Percentiles rank a stretch among this genome's conserved stretches.
phyloP scores from a whole-genome alignment of 2,888 invertebrate genomes.

The Hypsopygia costalis region DNA sequence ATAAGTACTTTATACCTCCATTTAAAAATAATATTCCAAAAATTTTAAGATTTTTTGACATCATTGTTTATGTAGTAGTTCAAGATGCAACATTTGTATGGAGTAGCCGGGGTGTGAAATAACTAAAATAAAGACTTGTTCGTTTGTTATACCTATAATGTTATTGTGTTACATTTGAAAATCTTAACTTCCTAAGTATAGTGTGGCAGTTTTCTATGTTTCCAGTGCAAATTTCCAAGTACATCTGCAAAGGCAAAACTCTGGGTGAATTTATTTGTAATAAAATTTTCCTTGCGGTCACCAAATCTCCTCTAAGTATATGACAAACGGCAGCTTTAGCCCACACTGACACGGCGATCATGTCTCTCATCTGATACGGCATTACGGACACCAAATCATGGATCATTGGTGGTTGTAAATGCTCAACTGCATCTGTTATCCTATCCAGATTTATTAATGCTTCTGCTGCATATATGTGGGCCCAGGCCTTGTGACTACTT shows the following conservation, averaged over 20 bases:
- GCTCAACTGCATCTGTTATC: constrained; percentile 90
- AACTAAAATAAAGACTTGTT: too few species aligned
- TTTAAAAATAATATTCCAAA: too few species aligned
- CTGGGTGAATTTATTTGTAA: constrained; percentile 70
- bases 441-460: constrained; percentile 90
- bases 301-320: constrained; percentile 65
- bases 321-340: constrained; percentile 77
- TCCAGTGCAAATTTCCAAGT: constrained; percentile 78
- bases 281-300: constrained; percentile 69
- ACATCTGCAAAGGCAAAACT: constrained; percentile 76
- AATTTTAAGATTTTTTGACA: too few species aligned
- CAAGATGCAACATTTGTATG: too few species aligned
- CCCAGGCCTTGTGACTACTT: constrained; percentile 84
- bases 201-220: constrained; percentile 73
- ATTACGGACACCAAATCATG: constrained; percentile 69
- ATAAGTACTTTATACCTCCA: too few species aligned
- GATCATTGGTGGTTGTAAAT: constrained; percentile 89
- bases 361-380: constrained; percentile 65
- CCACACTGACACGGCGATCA: constrained; percentile 74
- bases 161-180: constrained; percentile 28
- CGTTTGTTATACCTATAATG: too few species aligned
- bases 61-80: too few species aligned
- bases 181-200: constrained; percentile 63
- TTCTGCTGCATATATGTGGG: constrained; percentile 94
- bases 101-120: too few species aligned